These are phyloP conservation scores for Pseudococcus viburni DNA, from an alignment of 2,888 invertebrate species.

Conservation along the genomic window DNA sequence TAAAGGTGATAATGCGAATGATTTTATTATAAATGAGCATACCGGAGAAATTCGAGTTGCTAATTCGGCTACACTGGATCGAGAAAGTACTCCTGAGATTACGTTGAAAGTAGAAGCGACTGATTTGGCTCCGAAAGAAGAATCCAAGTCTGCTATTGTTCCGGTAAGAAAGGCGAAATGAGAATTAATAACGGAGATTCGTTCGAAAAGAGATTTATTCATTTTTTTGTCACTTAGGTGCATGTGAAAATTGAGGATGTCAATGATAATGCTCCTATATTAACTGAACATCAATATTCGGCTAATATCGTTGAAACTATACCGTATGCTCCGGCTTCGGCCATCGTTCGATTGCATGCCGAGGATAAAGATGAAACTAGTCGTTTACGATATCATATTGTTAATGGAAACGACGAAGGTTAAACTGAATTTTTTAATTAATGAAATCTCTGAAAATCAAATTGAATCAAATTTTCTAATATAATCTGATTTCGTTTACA, in stretches of 20 bases:
- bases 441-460: background rate
- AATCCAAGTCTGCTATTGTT: conserved; percentile 81
- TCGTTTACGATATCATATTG: conserved; percentile 82
- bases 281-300: conserved; percentile 83
- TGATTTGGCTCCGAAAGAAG: conserved; percentile 82
- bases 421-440: conserved; percentile 69
- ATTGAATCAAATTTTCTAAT: background rate
- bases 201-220: conserved; percentile 59
- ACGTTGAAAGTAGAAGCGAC: conserved; percentile 84
- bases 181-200: conserved; percentile 55
- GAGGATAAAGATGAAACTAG: conserved; percentile 85
- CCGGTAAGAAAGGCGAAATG: conserved; percentile 75
- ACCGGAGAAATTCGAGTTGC: conserved; percentile 85
- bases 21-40: conserved; percentile 81
- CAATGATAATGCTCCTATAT: conserved; percentile 91
- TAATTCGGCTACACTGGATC: conserved; percentile 74
- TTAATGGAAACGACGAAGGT: conserved; percentile 78
- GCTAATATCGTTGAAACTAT: conserved; percentile 88
- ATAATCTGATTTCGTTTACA: conserved; percentile 70
- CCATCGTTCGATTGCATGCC: conserved; percentile 85
- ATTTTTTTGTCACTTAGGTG: conserved; percentile 73
- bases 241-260: conserved; percentile 84
- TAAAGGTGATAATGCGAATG: conserved; percentile 85
- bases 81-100: conserved; percentile 81
- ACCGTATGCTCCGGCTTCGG: conserved; percentile 84